phyloP scores from a whole-genome alignment of 2,113 vertebrate species.

The Oreochromis spilurus region DNA sequence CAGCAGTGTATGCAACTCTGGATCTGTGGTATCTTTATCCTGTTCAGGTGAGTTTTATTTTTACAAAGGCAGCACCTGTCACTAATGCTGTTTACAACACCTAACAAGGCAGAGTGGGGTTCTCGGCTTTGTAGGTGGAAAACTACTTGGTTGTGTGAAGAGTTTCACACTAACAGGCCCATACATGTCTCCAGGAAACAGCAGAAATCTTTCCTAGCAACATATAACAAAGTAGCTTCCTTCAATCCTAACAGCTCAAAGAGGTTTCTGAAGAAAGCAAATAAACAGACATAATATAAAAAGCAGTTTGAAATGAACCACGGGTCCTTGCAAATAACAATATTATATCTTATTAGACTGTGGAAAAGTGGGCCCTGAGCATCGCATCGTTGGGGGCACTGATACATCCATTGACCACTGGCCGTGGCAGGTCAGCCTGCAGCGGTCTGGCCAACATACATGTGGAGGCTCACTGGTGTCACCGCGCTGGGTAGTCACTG shows the following conservation, averaged over 20 bases:
- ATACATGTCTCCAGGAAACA: background rate
- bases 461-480: constrained; percentile 87
- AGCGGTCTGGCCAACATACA: constrained; percentile 74
- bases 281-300: background rate
- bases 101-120: background rate
- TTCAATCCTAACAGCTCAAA: background rate
- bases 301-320: background rate
- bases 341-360: constrained; percentile 68
- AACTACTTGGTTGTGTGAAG: background rate
- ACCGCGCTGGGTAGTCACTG: constrained; percentile 75
- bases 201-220: background rate
- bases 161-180: background rate
- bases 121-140: background rate
- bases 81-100: background rate
- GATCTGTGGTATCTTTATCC: constrained; percentile 66
- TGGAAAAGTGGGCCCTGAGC: constrained; percentile 47
- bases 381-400: constrained; percentile 80
- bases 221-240: background rate
- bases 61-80: background rate
- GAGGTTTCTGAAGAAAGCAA: background rate
- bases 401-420: constrained; percentile 74
- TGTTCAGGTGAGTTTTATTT: constrained; percentile 71
- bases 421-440: constrained; percentile 93
- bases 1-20: constrained; percentile 56
- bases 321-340: background rate